phyloP scores from a whole-genome alignment of 2,797 vertebrate genomes.

The Acanthornis magna region DNA sequence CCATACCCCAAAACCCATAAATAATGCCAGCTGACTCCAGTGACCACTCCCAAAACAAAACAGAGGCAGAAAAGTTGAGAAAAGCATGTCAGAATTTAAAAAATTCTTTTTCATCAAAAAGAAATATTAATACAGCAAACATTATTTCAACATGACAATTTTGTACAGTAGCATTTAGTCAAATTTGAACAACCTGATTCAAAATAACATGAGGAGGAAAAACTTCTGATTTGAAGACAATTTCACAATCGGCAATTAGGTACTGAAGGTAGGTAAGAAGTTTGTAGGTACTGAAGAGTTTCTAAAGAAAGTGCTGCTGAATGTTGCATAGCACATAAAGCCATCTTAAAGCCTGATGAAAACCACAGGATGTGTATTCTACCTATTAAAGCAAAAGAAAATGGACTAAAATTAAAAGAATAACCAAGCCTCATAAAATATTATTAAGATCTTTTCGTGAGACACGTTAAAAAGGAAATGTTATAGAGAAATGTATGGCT shows the following conservation, averaged over 20 bases:
- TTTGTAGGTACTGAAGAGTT: neutral
- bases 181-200: neutral
- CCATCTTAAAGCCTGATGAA: neutral
- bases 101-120: neutral
- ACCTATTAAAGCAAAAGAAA: neutral
- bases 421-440: neutral
- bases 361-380: neutral
- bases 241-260: neutral
- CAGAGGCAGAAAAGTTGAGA: neutral
- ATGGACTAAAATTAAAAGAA: neutral
- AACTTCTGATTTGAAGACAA: neutral
- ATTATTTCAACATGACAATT: neutral
- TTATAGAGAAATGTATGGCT: neutral
- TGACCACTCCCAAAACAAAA: neutral
- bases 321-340: neutral
- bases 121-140: neutral
- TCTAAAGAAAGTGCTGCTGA: neutral
- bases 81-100: neutral
- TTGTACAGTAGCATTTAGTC: neutral
- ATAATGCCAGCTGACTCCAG: neutral
- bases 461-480: neutral
- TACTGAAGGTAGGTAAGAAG: neutral
- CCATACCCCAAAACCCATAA: neutral
- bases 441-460: neutral
- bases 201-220: neutral